phyloP scores from a whole-genome alignment of 1,140 invertebrate species.

The Bacillus rossius region DNA sequence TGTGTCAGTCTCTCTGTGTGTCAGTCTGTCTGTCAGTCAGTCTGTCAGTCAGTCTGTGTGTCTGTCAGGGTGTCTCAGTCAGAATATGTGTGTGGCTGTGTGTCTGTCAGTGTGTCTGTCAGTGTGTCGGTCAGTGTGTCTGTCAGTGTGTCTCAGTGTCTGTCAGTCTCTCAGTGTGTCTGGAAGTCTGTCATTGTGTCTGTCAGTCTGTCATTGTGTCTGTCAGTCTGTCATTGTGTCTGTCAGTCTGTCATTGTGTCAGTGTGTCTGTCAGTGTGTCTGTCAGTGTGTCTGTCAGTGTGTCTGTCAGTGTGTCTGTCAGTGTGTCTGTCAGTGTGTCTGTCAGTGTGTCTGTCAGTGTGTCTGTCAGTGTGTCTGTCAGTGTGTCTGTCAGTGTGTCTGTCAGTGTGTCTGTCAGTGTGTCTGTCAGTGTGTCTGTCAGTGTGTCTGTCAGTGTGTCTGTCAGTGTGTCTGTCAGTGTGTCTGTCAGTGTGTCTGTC shows the following conservation, averaged over 20 bases:
- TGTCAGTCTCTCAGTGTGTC: not conserved
- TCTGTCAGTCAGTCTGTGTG: conserved; percentile 26
- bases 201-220: too few relatives aligned
- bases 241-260: too few relatives aligned
- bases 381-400: conserved; percentile 25
- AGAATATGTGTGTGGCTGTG: too few relatives aligned
- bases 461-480: conserved; percentile 23
- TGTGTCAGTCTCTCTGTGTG: conserved; percentile 26
- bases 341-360: conserved; percentile 30
- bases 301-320: not conserved
- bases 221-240: too few relatives aligned
- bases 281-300: not conserved
- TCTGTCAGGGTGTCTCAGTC: conserved; percentile 24
- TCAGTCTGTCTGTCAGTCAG: conserved; percentile 23
- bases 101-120: too few relatives aligned
- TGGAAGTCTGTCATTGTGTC: too few relatives aligned
- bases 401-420: conserved; percentile 27
- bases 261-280: not conserved
- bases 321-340: not conserved
- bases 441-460: conserved; percentile 29
- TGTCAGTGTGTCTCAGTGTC: conserved; percentile 6
- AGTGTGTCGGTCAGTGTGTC: too few relatives aligned
- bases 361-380: conserved; percentile 25
- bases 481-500: conserved; percentile 29
- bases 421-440: conserved; percentile 31